Evolutionary conservation across 2,797 vertebrate genomes (phyloP).

Genomic region (Thunnus albacares): DNA sequence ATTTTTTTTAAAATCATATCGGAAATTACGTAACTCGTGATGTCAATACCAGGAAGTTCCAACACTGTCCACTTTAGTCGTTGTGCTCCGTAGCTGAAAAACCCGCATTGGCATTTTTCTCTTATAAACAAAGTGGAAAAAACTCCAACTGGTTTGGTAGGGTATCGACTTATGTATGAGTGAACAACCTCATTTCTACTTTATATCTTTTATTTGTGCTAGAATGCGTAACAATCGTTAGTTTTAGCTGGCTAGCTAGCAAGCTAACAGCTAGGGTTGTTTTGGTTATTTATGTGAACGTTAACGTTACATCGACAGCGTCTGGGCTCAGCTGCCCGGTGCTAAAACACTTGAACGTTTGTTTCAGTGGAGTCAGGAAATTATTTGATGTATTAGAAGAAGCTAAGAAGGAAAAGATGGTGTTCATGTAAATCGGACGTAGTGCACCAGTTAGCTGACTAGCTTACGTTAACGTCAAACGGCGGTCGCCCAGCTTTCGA

Average conservation of each 20-base stretch:
- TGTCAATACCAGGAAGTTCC: slow-evolving; percentile 65
- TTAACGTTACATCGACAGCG: background rate
- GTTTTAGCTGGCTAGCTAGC: slow-evolving; percentile 56
- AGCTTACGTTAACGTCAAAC: slow-evolving; percentile 37
- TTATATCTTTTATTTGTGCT: background rate
- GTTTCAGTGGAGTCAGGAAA: background rate
- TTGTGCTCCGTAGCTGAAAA: background rate
- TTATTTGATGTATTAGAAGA: background rate
- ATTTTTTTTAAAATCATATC: background rate
- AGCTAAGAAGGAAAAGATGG: background rate
- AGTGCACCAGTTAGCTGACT: slow-evolving; percentile 26
- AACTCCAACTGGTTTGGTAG: background rate
- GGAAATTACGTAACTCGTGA: slow-evolving; percentile 58
- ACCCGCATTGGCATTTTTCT: background rate
- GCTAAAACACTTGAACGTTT: too few species aligned
- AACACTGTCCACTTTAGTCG: slow-evolving; percentile 34
- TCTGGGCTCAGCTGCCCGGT: background rate
- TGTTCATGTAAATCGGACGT: background rate
- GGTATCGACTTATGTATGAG: rapidly evolving
- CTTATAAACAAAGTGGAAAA: background rate
- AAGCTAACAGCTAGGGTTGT: slow-evolving; percentile 65
- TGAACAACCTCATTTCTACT: rapidly evolving
- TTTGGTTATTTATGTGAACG: slow-evolving; percentile 57
- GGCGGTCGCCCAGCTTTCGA: background rate
- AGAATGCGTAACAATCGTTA: slow-evolving; percentile 7